phyloP scores from a whole-genome alignment of 2,888 invertebrate genomes.

The Amblyteles armatorius region DNA sequence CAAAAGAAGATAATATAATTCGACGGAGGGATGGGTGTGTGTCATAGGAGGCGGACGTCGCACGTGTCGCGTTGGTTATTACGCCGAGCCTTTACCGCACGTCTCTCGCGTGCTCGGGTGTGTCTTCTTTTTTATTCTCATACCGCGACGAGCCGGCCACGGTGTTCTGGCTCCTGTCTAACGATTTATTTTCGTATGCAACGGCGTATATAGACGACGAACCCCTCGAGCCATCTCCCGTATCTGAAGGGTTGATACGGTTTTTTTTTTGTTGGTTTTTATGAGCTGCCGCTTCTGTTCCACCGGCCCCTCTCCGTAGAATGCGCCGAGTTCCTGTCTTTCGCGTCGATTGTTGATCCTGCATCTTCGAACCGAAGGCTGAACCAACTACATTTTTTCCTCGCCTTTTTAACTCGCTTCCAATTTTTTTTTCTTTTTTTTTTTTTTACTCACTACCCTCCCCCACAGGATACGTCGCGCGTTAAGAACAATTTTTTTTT shows the following conservation, averaged over 20 bases:
- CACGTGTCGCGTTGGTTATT: conserved; percentile 51
- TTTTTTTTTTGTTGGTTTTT: conserved; percentile 62
- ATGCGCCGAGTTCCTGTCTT: conserved; percentile 23
- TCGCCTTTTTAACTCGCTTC: background rate
- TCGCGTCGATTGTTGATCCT: conserved; percentile 39
- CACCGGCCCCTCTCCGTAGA: background rate
- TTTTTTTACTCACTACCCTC: conserved; percentile 6
- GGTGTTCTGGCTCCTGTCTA: conserved; percentile 76
- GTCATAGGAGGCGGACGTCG: background rate
- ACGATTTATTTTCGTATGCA: conserved; percentile 78
- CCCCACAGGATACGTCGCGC: conserved; percentile 39
- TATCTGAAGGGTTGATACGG: conserved; percentile 78
- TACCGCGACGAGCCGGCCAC: conserved; percentile 50
- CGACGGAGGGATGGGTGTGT: conserved; percentile 20
- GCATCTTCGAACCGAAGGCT: background rate
- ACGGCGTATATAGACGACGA: conserved; percentile 28
- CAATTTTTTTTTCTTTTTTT: conserved; percentile 28
- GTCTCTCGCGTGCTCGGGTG: conserved; percentile 37
- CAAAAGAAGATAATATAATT: conserved; percentile 40
- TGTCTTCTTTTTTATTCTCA: conserved; percentile 29
- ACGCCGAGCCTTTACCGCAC: conserved; percentile 27
- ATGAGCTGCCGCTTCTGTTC: conserved; percentile 62
- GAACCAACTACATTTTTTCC: conserved; percentile 24
- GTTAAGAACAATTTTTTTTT: conserved; percentile 28
- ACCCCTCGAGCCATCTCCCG: conserved; percentile 65